Evolutionary conservation across 2,113 vertebrate species (phyloP).

Genomic region (Vimba vimba): DNA sequence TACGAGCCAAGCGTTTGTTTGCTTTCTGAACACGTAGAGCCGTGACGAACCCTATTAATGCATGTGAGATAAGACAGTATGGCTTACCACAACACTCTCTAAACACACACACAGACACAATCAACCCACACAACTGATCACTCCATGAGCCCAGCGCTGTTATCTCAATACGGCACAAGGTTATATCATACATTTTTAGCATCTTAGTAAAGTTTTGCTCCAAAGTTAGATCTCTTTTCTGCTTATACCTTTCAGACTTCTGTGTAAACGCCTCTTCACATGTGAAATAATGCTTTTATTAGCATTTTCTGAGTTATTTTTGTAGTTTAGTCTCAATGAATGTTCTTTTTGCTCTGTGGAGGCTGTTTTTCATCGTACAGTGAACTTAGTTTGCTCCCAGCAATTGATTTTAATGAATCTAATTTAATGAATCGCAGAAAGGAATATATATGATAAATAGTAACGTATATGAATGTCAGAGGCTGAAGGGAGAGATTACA

Average conservation of each 20-base stretch:
- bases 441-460: not conserved
- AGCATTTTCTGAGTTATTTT: not conserved
- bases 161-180: not conserved
- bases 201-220: not conserved
- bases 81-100: not conserved
- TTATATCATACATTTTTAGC: not conserved
- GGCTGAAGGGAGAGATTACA: not conserved
- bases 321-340: not conserved
- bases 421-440: not conserved
- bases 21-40: slow-evolving; percentile 9
- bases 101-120: not conserved
- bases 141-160: no score
- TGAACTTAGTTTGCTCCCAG: not conserved
- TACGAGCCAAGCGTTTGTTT: not conserved
- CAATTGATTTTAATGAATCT: not conserved
- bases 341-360: not conserved
- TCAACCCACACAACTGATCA: no score
- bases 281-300: not conserved
- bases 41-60: not conserved
- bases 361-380: not conserved
- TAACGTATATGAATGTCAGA: not conserved
- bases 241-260: not conserved
- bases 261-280: not conserved
- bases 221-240: not conserved
- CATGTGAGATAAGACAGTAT: slow-evolving; percentile 9